A percentile compares a stretch with the other conserved stretches of the same genome.
Evolutionary conservation across 2,113 vertebrate species (phyloP).

Genomic region (Engraulis encrasicolus): DNA sequence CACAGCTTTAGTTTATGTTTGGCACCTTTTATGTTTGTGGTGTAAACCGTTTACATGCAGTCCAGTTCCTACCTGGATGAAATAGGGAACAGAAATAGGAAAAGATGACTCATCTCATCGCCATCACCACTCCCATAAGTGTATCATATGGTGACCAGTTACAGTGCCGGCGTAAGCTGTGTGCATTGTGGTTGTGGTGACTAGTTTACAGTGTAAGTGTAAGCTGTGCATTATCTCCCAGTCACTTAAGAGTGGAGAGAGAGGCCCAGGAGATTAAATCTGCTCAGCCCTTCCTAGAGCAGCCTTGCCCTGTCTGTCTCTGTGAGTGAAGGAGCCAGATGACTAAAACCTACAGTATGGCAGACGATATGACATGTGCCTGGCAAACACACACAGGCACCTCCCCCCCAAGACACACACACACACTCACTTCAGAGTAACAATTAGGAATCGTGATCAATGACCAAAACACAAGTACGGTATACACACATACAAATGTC

Average conservation of each 20-base stretch:
- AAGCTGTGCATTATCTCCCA: not conserved
- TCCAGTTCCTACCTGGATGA: too few species aligned
- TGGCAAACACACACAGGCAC: too few species aligned
- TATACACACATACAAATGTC: constrained; percentile 44
- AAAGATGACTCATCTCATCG: too few species aligned
- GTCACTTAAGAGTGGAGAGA: not conserved
- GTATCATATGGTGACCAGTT: not conserved
- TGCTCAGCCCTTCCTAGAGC: not conserved
- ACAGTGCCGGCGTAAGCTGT: too few species aligned
- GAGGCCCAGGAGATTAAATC: not conserved
- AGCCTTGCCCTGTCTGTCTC: not conserved
- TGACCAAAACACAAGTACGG: constrained; percentile 39
- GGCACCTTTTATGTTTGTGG: too few species aligned
- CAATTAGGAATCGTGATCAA: not conserved
- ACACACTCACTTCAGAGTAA: not conserved
- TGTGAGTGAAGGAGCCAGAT: not conserved
- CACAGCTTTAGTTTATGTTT: too few species aligned
- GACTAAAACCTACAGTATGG: not conserved
- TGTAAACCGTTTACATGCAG: too few species aligned
- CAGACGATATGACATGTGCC: too few species aligned
- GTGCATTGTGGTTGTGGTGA: too few species aligned
- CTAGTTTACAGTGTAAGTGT: too few species aligned
- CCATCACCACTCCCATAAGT: not conserved
- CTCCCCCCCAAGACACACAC: not conserved
- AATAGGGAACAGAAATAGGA: not conserved